These are phyloP conservation scores for Heliothis subflexa DNA, from an alignment of 1,140 invertebrate species.

Conservation along the genomic window DNA sequence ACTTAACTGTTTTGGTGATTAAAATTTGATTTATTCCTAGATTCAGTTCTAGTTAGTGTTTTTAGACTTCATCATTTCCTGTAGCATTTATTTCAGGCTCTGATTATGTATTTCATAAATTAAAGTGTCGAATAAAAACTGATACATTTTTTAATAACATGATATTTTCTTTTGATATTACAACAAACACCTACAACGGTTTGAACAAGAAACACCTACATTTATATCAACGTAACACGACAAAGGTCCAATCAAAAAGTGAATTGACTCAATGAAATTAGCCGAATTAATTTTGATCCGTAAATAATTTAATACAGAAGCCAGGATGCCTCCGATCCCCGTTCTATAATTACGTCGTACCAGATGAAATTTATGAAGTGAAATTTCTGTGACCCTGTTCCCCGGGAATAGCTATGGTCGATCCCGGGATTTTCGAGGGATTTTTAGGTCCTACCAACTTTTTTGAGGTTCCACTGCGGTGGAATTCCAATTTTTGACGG, in stretches of 20 bases:
- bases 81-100: too few species aligned
- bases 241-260: slow-evolving; percentile 4
- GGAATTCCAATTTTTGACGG: slow-evolving; percentile 29
- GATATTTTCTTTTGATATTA: too few species aligned
- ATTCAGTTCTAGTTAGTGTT: background rate
- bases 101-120: background rate
- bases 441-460: slow-evolving; percentile 1
- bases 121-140: background rate
- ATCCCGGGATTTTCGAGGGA: slow-evolving; percentile 14
- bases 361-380: slow-evolving; percentile 59
- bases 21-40: background rate
- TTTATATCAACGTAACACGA: background rate
- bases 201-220: background rate
- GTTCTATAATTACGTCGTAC: slow-evolving; percentile 54
- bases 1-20: background rate
- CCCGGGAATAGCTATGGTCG: slow-evolving; percentile 24
- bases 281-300: slow-evolving; percentile 43
- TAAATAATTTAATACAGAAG: slow-evolving; percentile 57
- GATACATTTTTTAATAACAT: background rate
- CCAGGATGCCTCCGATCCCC: slow-evolving; percentile 36
- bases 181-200: too few species aligned
- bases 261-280: slow-evolving; percentile 17
- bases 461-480: slow-evolving; percentile 11
- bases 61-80: too few species aligned
- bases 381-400: slow-evolving; percentile 49